These are phyloP conservation scores for Dendroctonus valens DNA, from an alignment of 1,140 invertebrate genomes.

Conservation along the genomic window DNA sequence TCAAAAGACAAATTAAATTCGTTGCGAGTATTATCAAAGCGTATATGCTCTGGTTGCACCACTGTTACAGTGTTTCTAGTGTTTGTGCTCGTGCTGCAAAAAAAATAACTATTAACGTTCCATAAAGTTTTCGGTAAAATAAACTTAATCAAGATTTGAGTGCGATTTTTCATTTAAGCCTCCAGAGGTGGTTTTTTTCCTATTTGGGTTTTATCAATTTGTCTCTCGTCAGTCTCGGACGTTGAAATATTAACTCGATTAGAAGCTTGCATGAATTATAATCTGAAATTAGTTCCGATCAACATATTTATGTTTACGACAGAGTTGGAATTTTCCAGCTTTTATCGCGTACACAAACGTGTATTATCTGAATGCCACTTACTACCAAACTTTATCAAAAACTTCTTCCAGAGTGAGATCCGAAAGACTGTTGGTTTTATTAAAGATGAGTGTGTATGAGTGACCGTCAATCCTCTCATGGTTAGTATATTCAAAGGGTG, in stretches of 20 bases:
- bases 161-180: too few relatives aligned
- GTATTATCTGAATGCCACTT: constrained; percentile 6
- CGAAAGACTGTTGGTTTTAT: constrained; percentile 17
- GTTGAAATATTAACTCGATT: too few relatives aligned
- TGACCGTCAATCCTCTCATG: constrained; percentile 8
- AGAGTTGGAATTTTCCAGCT: neutral
- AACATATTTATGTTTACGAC: too few relatives aligned
- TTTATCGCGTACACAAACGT: neutral
- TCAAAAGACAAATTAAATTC: constrained; percentile 10
- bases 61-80: constrained; percentile 14
- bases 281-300: too few relatives aligned
- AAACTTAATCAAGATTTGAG: too few relatives aligned
- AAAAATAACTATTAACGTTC: neutral
- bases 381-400: constrained; percentile 25
- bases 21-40: constrained; percentile 16
- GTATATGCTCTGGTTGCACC: constrained; percentile 9
- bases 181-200: too few relatives aligned
- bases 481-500: constrained; percentile 13
- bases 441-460: constrained; percentile 17
- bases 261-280: too few relatives aligned
- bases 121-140: too few relatives aligned
- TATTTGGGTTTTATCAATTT: too few relatives aligned
- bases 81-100: constrained; percentile 15
- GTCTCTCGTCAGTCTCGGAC: too few relatives aligned
- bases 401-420: constrained; percentile 16